Evolutionary conservation across 2,888 invertebrate genomes (phyloP).

Genomic region (Tetramorium bicarinatum): DNA sequence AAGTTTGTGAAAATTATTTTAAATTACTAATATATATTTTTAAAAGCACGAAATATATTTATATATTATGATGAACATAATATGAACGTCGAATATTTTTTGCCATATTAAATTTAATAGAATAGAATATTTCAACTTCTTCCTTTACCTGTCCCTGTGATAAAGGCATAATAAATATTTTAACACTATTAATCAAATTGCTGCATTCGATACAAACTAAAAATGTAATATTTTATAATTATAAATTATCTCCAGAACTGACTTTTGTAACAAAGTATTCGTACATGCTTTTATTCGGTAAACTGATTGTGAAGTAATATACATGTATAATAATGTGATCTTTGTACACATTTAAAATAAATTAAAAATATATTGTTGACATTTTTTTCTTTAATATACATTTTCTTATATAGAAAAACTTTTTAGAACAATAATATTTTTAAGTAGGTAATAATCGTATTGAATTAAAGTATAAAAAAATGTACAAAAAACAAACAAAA

Average conservation of each 20-base stretch:
- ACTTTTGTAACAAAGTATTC: conserved; percentile 39
- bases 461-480: background rate
- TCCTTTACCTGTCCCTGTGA: conserved; percentile 17
- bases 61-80: conserved; percentile 61
- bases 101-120: conserved; percentile 32
- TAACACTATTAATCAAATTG: conserved; percentile 43
- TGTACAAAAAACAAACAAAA: no score
- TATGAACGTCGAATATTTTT: conserved; percentile 54
- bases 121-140: background rate
- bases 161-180: conserved; percentile 28
- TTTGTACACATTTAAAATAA: conserved; percentile 74
- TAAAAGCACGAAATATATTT: conserved; percentile 71
- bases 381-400: background rate
- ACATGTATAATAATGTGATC: conserved; percentile 71
- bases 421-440: background rate
- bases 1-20: conserved; percentile 65
- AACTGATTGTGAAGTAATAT: conserved; percentile 66
- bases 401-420: background rate
- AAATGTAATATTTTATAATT: conserved; percentile 51
- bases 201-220: conserved; percentile 35
- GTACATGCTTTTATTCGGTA: conserved; percentile 60
- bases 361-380: conserved; percentile 73
- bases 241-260: conserved; percentile 58
- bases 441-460: background rate
- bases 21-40: conserved; percentile 59